Base-by-base conservation (phyloP, 2,797 vertebrate genomes). In the Taeniopygia guttata region DNA sequence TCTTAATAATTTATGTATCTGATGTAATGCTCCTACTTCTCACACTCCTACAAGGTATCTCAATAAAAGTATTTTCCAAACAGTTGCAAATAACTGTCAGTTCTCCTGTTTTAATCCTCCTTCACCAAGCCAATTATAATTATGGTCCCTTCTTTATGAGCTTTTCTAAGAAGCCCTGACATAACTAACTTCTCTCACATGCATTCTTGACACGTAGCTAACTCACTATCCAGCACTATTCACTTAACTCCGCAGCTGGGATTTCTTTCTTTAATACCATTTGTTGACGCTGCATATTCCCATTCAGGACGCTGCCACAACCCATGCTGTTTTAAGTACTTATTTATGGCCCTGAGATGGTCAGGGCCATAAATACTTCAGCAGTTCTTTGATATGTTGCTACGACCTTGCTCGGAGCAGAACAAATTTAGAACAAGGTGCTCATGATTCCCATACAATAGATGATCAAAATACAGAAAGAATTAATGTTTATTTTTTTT, bases 401-500 rank as follows among this genome's bases (percentile, higher is more conserved):
- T 60, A 14, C 2, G 0, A 30, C 21, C 11, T 23, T 36, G 15
- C 3, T 46, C 40, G 67, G 48, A 73, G 40, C 36, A 23, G 25
- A 59, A 68, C 25, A 83, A 85, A 77, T 29, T 15, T n/a, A 68
- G 49, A 78, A 70, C 13, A 75, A 63, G 8, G 16, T 81, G 54
- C 3, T 63, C 27, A 36, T n/a, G 11, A 69, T 42, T 16, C 9
- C 21, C 34, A 52, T 9, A 59, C 1, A 62, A 38, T 6, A 75
- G 11, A 40, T 3, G 5, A 59, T 4, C 11, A 20, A 49, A 32
- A 64, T 6, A 45, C 2, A 70, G 13, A 62, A 80, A 23, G 12
- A 0, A 49, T 56, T 62, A 0, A 40, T 1, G 10, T 20, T 51
- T 62, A 4, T 40, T 30, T 56, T 59, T 49, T 56, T 63, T 49